Evolutionary conservation across 2,113 vertebrate genomes (phyloP).

Genomic region (Raja brachyura): DNA sequence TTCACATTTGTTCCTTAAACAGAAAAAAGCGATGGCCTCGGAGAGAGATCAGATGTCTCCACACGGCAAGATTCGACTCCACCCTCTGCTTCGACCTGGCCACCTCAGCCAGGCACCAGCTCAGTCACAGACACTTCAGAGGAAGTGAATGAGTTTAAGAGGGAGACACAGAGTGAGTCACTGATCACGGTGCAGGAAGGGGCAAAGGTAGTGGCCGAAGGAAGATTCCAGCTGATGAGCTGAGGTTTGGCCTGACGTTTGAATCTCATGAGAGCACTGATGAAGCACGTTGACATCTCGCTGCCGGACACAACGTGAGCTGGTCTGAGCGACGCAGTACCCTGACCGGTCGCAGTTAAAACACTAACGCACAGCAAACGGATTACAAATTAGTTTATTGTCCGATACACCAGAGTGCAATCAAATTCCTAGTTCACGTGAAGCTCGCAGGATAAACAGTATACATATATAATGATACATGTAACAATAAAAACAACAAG

Average conservation of each 20-base stretch:
- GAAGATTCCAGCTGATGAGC: neutral
- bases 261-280: neutral
- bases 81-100: neutral
- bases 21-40: neutral
- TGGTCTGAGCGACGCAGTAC: neutral
- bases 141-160: neutral
- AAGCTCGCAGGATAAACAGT: too few species aligned
- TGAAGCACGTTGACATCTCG: neutral
- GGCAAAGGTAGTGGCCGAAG: neutral
- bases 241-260: neutral
- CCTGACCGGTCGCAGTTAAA: neutral
- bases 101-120: neutral
- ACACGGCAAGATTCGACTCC: neutral
- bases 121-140: neutral
- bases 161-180: constrained; percentile 17
- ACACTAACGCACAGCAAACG: neutral
- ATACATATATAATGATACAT: too few species aligned
- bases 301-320: neutral
- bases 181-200: neutral
- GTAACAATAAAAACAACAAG: too few species aligned
- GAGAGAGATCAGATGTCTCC: neutral
- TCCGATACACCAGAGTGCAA: too few species aligned
- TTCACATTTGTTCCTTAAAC: neutral
- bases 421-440: too few species aligned
- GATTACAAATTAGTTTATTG: too few species aligned